phyloP scores from a whole-genome alignment of 2,113 vertebrate genomes.

The Xiphias gladius region DNA sequence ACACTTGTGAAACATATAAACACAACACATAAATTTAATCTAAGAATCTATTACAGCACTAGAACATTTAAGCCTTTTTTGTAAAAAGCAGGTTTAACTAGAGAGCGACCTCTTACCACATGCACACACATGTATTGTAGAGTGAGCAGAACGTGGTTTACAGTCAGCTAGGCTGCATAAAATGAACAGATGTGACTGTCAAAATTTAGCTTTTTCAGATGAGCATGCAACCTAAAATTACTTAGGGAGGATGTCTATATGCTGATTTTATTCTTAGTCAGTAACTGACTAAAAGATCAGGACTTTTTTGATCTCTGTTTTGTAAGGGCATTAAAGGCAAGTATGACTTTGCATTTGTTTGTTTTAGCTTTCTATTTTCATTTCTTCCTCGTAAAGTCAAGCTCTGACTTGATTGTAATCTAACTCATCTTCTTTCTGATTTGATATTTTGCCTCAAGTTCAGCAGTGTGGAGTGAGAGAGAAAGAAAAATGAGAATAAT shows the following conservation, averaged over 20 bases:
- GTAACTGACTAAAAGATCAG: background rate
- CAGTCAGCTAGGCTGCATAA: background rate
- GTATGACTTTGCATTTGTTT: constrained; percentile 24
- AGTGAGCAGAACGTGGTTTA: constrained; percentile 9
- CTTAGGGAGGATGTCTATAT: constrained; percentile 2
- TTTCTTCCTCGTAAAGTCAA: constrained; percentile 21
- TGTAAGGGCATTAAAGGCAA: background rate
- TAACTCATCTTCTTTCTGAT: constrained; percentile 11
- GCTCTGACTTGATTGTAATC: constrained; percentile 34
- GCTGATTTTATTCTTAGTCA: constrained; percentile 29
- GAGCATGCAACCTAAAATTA: constrained; percentile 13
- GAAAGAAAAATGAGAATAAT: constrained; percentile 30
- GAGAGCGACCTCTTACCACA: background rate
- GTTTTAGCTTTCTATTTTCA: constrained; percentile 22
- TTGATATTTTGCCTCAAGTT: constrained; percentile 18
- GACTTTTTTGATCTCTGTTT: constrained; percentile 1
- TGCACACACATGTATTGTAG: constrained; percentile 6
- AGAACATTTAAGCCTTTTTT: background rate
- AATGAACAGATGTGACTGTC: constrained; percentile 51
- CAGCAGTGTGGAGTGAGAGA: constrained; percentile 6
- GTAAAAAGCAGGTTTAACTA: background rate
- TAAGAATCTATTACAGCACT: background rate
- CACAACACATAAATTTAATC: background rate
- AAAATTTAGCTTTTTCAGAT: constrained; percentile 34
- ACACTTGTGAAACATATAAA: background rate